Conservation (phyloP, 2,113 vertebrate species). For the Gallinago paraguaiae region DNA sequence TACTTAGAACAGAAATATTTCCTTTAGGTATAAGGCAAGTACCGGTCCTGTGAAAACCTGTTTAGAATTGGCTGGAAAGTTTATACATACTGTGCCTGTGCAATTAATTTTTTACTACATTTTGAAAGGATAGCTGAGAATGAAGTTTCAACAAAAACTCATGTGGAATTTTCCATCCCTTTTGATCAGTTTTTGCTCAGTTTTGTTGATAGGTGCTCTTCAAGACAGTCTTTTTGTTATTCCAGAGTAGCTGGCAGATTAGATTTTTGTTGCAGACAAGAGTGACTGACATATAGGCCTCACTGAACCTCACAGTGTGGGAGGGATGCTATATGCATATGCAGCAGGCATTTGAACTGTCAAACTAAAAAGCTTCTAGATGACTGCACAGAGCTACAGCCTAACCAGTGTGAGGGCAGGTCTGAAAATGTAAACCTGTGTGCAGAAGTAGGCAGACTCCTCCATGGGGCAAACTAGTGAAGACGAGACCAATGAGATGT, state of each 20-base stretch:
- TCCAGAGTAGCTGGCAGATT: not conserved
- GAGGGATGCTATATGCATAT: not conserved
- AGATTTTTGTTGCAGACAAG: not conserved
- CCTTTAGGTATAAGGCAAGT: not conserved
- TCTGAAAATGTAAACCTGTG: not conserved
- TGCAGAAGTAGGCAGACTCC: not conserved
- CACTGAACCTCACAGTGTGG: not conserved
- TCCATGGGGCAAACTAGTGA: not conserved
- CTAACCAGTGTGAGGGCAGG: not conserved
- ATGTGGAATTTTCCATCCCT: not conserved
- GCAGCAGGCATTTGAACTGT: not conserved
- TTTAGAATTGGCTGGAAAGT: not conserved
- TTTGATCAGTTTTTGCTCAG: not conserved
- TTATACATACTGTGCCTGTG: not conserved
- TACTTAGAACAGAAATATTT: not conserved
- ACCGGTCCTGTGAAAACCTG: constrained; percentile 31
- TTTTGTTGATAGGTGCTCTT: not conserved
- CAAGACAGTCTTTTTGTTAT: not conserved
- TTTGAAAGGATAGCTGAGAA: not conserved
- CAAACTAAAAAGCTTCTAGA: not conserved
- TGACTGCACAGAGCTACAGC: not conserved
- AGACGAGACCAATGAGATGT: not conserved
- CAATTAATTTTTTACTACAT: constrained; percentile 1
- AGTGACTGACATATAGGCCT: not conserved
- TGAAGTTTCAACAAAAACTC: not conserved